Conservation (phyloP, 2,113 vertebrate genomes). For the Aramus guarauna region DNA sequence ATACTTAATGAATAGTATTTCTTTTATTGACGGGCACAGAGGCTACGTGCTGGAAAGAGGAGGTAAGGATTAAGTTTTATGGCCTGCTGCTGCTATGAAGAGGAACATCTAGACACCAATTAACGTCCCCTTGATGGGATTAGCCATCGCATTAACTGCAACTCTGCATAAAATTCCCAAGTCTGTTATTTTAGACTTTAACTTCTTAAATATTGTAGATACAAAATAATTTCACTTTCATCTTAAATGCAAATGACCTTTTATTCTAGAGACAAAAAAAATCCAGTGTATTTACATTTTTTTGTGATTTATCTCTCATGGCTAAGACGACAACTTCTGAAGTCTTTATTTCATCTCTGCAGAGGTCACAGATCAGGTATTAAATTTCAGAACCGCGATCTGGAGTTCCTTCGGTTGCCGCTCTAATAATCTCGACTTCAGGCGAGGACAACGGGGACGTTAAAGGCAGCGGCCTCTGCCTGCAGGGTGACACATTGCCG, state of each 20-base stretch:
- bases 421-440: not conserved
- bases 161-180: conserved; percentile 37
- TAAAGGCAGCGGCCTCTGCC: not conserved
- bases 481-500: not conserved
- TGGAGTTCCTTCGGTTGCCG: not conserved
- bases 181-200: conserved; percentile 53
- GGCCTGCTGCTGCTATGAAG: conserved; percentile 56
- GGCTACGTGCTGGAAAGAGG: conserved; percentile 42
- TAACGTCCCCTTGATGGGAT: conserved; percentile 65
- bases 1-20: conserved; percentile 55
- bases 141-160: conserved; percentile 56
- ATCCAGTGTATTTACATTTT: conserved; percentile 1
- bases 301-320: conserved; percentile 6
- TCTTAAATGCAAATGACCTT: conserved; percentile 59
- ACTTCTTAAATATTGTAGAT: conserved; percentile 56
- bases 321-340: not conserved
- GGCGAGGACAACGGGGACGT: not conserved
- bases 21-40: conserved; percentile 43
- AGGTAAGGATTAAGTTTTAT: conserved; percentile 62
- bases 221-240: not conserved
- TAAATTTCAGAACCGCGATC: not conserved
- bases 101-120: conserved; percentile 48
- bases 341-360: conserved; percentile 10
- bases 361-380: not conserved
- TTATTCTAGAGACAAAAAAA: conserved; percentile 23